These are phyloP conservation scores for Lepus americanus DNA, from an alignment of 2,113 vertebrate species.

Conservation along the genomic window DNA sequence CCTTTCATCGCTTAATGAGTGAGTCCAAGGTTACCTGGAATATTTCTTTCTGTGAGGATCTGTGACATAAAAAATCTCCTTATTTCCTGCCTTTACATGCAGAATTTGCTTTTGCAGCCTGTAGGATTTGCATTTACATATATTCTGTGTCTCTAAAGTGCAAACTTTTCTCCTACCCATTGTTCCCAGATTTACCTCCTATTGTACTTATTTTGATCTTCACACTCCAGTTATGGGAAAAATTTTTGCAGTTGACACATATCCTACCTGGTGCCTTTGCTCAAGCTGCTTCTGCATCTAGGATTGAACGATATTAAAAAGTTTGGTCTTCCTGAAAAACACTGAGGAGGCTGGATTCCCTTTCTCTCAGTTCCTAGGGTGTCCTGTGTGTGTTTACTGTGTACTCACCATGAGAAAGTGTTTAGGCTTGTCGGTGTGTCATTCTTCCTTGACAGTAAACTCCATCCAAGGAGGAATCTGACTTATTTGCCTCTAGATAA, in stretches of 20 bases:
- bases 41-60: background rate
- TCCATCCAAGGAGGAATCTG: background rate
- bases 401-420: background rate
- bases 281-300: background rate
- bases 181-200: background rate
- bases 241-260: background rate
- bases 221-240: background rate
- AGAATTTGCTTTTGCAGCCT: background rate
- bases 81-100: rapidly evolving
- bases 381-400: background rate
- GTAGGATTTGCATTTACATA: background rate
- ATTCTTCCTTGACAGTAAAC: background rate
- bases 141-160: background rate
- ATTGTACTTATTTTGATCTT: background rate
- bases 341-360: background rate
- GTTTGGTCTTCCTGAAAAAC: background rate
- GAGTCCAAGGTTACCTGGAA: background rate
- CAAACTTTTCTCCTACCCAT: background rate
- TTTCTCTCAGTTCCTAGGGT: background rate
- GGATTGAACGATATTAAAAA: background rate
- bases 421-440: background rate
- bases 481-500: conserved; percentile 12
- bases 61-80: background rate
- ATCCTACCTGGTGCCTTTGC: conserved; percentile 8
- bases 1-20: background rate